A percentile compares a stretch with the other conserved stretches of the same genome.
phyloP scores from a whole-genome alignment of 2,113 vertebrate species.

The Xerus inauris region DNA sequence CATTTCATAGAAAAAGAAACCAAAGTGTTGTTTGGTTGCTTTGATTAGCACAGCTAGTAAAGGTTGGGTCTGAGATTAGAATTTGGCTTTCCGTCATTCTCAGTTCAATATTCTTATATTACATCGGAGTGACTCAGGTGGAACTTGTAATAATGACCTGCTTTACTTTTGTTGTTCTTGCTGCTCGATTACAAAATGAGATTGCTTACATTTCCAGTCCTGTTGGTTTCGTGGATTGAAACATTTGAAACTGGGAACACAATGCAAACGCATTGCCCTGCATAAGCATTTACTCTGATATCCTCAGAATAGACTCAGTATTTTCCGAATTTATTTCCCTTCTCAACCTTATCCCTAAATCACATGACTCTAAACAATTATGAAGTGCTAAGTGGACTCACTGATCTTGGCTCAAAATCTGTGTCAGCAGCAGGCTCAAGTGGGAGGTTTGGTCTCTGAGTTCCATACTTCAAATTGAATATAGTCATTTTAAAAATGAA shows the following conservation, averaged over 20 bases:
- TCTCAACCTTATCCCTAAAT: background rate
- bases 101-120: background rate
- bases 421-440: background rate
- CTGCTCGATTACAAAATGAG: conserved; percentile 22
- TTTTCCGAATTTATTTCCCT: conserved; percentile 26
- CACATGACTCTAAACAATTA: background rate
- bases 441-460: background rate
- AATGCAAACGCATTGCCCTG: background rate
- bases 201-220: background rate
- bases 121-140: background rate
- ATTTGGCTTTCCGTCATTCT: background rate
- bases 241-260: background rate
- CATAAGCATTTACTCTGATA: background rate
- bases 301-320: background rate
- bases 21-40: background rate
- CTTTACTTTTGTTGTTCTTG: background rate
- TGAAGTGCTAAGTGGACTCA: background rate
- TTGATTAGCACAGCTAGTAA: background rate
- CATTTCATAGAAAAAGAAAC: background rate
- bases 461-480: background rate
- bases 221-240: conserved; percentile 27
- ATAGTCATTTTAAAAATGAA: background rate
- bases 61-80: background rate
- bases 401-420: background rate
- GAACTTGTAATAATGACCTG: background rate